phyloP scores from a whole-genome alignment of 2,797 vertebrate species.

The Cyclopterus lumpus region DNA sequence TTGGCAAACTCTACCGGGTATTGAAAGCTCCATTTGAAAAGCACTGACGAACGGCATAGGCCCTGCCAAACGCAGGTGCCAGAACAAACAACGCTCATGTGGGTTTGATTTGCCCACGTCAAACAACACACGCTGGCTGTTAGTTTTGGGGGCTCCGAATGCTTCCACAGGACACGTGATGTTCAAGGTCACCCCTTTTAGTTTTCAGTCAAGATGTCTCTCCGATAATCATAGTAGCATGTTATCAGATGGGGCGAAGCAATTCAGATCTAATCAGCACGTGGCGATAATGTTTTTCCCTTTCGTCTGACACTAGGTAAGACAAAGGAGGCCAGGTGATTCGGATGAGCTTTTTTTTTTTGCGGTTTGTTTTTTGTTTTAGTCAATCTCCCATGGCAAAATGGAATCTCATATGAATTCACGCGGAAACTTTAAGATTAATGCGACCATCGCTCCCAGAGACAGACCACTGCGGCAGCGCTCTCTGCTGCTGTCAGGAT shows the following conservation, averaged over 20 bases:
- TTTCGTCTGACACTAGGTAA: constrained; percentile 57
- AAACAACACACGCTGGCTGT: neutral
- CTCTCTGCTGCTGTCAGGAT: constrained; percentile 43
- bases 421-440: constrained; percentile 68
- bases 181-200: constrained; percentile 72
- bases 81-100: neutral
- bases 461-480: constrained; percentile 48
- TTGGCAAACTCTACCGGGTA: neutral
- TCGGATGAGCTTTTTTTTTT: constrained; percentile 35
- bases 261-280: constrained; percentile 79
- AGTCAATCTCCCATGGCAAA: constrained; percentile 59
- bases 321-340: constrained; percentile 66
- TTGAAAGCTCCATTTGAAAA: neutral
- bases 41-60: neutral
- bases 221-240: constrained; percentile 75
- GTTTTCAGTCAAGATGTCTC: constrained; percentile 73
- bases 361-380: constrained; percentile 11
- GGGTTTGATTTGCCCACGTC: neutral
- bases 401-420: constrained; percentile 62
- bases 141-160: neutral
- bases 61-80: neutral
- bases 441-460: constrained; percentile 55
- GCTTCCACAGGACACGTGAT: constrained; percentile 12
- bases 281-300: constrained; percentile 59
- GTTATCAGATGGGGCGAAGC: constrained; percentile 74